Base-by-base conservation (phyloP, 2,797 vertebrate species). In the Hydrocynus forskahlii region DNA sequence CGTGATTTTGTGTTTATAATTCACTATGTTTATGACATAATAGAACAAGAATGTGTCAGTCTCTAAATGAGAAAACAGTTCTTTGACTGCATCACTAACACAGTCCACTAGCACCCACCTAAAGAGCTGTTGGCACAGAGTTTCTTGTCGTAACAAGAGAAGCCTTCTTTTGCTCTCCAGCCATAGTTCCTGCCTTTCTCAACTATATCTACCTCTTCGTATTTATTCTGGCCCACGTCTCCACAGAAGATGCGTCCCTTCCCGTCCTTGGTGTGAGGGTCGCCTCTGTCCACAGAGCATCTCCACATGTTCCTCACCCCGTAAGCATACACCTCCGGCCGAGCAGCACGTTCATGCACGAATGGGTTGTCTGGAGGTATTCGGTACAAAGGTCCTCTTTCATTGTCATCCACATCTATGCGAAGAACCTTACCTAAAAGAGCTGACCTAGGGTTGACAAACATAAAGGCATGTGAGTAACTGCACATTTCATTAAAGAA, bases 221-320 rank as follows among this genome's bases (percentile, higher is more conserved):
- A 99, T 88, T 97, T 97, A 87, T 98, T 98, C 91, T 99, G 97
- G 43, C 97, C 97, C 74, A 99, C 97, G 0, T 98, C 97, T 0
- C 97, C 97, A 0, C 97, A 99, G 93, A 99, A 97, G 81, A 99
- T 96, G 0, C 97, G 92, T 0, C 97, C 97, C 81, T 95, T 97
- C 21, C 97, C 97, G 0, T 96, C 91, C 75, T 91, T 95, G 35
- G 95, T 95, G 1, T 0, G 1, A 0, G 94, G 93, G 66, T 99
- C 96, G 0, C 97, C 97, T 25, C 95, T 91, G 69, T 99, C 97
- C 48, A 99, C 96, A 0, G 97, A 99, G 89, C 97, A 99, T 81
- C 97, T 95, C 97, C 97, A 99, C 97, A 98, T 98, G 82, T 98
- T 99, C 50, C 97, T 95, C 25, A 96, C 96, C 0, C 97, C 97